Evolutionary conservation across 2,797 vertebrate genomes (phyloP).

Genomic region (Moxostoma hubbsi): DNA sequence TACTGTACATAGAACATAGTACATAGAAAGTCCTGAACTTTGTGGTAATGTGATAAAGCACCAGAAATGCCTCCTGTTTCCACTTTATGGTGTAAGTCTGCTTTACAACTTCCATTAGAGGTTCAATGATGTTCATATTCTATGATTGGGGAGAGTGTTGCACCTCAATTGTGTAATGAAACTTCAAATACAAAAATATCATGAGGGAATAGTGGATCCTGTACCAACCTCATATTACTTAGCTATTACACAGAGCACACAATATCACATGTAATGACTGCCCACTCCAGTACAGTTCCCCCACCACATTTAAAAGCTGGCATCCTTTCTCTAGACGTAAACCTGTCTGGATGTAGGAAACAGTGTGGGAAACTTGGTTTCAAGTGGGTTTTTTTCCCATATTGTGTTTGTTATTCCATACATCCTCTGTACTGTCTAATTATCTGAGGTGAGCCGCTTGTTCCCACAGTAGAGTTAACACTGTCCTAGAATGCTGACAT

Average conservation of each 20-base stretch:
- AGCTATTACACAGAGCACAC: constrained; percentile 3
- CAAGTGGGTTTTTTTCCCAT: constrained; percentile 11
- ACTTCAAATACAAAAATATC: not conserved
- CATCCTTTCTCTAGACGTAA: constrained; percentile 29
- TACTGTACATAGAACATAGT: no score
- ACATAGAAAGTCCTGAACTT: no score
- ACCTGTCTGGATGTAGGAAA: constrained; percentile 21
- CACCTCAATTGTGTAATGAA: not conserved
- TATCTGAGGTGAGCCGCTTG: constrained; percentile 16
- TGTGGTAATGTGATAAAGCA: not conserved
- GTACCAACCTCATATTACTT: constrained; percentile 29
- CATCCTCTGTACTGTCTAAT: constrained; percentile 35
- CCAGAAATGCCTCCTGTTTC: not conserved
- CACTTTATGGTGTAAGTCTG: not conserved
- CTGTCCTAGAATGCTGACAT: constrained; percentile 13
- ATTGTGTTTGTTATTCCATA: constrained; percentile 39
- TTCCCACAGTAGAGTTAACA: constrained; percentile 21
- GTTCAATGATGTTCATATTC: not conserved
- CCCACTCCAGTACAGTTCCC: constrained; percentile 4
- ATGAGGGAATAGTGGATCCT: not conserved
- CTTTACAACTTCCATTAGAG: constrained; percentile 11
- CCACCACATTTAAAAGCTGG: constrained; percentile 29
- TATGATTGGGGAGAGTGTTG: not conserved
- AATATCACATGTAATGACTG: constrained; percentile 38
- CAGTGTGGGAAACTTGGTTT: constrained; percentile 19